Conservation (phyloP, 2,888 invertebrate genomes). For the Myopa tessellatipennis region DNA sequence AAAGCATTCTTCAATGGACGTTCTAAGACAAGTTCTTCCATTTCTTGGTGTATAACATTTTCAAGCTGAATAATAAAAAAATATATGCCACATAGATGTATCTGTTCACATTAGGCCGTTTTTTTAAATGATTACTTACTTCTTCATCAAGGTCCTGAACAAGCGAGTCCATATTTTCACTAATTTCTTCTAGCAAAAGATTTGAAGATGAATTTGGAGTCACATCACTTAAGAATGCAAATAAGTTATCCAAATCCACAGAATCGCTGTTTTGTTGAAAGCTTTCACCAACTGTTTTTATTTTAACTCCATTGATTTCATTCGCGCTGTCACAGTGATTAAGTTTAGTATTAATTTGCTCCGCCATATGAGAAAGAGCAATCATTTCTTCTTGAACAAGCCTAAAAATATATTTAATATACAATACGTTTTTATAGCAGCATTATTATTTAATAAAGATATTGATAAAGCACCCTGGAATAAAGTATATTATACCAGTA, state of each 20-base stretch:
- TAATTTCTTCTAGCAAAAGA: slow-evolving; percentile 83
- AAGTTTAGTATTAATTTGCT: slow-evolving; percentile 76
- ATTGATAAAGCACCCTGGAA: not conserved
- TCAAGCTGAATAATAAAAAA: slow-evolving; percentile 16
- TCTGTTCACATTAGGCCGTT: not conserved
- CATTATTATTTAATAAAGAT: too few relatives aligned
- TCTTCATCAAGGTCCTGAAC: slow-evolving; percentile 86
- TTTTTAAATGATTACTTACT: slow-evolving; percentile 64
- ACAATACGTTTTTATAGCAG: too few relatives aligned
- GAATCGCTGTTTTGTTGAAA: slow-evolving; percentile 73
- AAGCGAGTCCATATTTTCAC: slow-evolving; percentile 84
- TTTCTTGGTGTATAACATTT: slow-evolving; percentile 32
- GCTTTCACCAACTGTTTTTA: slow-evolving; percentile 52
- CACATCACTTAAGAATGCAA: slow-evolving; percentile 89
- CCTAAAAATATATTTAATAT: slow-evolving; percentile 66
- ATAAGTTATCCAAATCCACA: slow-evolving; percentile 88
- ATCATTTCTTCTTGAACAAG: slow-evolving; percentile 78
- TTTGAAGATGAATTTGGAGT: slow-evolving; percentile 73
- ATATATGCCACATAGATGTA: too few relatives aligned
- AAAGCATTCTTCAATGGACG: slow-evolving; percentile 37
- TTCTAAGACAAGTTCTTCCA: slow-evolving; percentile 27
- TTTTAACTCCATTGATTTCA: slow-evolving; percentile 52
- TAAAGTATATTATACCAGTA: not conserved
- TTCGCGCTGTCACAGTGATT: slow-evolving; percentile 36
- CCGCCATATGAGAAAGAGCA: slow-evolving; percentile 79